These are phyloP conservation scores for Saccopteryx leptura DNA, from an alignment of 2,113 vertebrate genomes.

Conservation along the genomic window DNA sequence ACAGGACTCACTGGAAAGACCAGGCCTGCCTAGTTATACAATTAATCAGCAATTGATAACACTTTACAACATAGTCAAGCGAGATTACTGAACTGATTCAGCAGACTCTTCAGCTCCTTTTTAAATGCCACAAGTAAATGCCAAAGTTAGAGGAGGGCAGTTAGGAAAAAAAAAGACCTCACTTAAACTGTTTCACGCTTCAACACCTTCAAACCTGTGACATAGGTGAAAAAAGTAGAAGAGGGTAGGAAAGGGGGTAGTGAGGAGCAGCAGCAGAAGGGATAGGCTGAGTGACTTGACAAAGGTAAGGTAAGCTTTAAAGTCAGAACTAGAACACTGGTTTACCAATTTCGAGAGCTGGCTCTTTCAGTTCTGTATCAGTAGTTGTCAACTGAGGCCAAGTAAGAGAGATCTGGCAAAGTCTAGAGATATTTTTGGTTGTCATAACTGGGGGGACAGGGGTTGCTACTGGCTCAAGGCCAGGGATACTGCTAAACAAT, in stretches of 20 bases:
- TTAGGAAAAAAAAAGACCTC: background rate
- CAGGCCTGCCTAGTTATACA: background rate
- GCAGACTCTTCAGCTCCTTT: background rate
- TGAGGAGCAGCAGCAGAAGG: background rate
- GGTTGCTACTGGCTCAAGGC: background rate
- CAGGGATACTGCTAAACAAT: background rate
- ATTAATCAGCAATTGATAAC: background rate
- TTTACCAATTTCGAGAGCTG: background rate
- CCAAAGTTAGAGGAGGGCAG: background rate
- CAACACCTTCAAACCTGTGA: background rate
- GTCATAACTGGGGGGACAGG: background rate
- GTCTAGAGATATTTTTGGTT: background rate
- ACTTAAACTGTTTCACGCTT: background rate
- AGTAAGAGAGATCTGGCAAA: background rate
- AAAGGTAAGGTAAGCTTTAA: background rate
- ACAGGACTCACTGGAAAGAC: background rate
- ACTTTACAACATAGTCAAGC: background rate
- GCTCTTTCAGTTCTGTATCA: background rate
- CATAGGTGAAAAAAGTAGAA: background rate
- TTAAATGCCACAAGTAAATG: background rate
- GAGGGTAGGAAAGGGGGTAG: too few species aligned
- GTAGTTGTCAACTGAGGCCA: background rate
- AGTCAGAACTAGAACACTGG: background rate
- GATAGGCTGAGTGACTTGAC: background rate
- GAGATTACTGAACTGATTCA: background rate